phyloP scores from a whole-genome alignment of 2,888 invertebrate species.

The Pecten maximus region DNA sequence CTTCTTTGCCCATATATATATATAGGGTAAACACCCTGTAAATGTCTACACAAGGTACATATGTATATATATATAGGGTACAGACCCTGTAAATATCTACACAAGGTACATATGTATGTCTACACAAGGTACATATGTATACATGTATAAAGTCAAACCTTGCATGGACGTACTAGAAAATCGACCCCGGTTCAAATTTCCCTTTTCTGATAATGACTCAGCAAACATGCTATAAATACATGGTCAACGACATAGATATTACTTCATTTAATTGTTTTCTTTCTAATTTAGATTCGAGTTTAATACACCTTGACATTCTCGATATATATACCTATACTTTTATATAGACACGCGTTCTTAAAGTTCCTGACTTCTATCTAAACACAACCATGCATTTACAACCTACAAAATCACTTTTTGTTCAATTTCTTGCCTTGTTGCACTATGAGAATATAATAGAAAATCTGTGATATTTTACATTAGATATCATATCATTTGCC shows the following conservation, averaged over 20 bases:
- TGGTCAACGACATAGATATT: neutral
- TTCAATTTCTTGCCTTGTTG: neutral
- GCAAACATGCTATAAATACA: neutral
- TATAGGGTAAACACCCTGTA: too few species aligned
- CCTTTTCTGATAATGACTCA: conserved; percentile 17
- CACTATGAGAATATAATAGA: neutral
- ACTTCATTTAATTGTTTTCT: neutral
- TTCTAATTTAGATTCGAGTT: neutral
- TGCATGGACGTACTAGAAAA: neutral
- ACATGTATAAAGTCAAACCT: too few species aligned
- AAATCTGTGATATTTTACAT: neutral
- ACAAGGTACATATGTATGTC: too few species aligned
- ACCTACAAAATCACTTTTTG: neutral
- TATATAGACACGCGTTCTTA: neutral
- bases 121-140: too few species aligned
- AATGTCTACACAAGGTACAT: too few species aligned
- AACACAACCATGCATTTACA: neutral
- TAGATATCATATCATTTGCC: neutral
- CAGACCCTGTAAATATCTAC: too few species aligned
- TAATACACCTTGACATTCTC: neutral
- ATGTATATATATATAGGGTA: too few species aligned
- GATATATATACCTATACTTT: neutral
- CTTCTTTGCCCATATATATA: too few species aligned
- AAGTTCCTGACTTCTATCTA: neutral
- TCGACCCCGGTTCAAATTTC: neutral